These are phyloP conservation scores for Gastrophysa polygoni DNA, from an alignment of 2,888 invertebrate species.

Conservation along the genomic window DNA sequence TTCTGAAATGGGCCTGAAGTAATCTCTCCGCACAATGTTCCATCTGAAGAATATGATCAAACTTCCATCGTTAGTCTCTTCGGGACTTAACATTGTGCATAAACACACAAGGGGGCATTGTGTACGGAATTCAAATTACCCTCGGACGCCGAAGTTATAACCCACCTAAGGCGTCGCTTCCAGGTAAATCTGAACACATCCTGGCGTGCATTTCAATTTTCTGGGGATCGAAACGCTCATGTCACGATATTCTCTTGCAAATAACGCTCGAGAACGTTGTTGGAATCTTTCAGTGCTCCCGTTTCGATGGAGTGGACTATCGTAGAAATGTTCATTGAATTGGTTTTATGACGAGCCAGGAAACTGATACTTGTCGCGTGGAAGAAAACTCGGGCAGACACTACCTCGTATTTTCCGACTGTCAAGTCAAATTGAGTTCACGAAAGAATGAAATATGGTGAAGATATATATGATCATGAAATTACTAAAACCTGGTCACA, in stretches of 20 bases:
- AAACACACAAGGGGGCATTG: slow-evolving; percentile 24
- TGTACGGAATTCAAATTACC: slow-evolving; percentile 26
- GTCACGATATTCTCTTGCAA: slow-evolving; percentile 25
- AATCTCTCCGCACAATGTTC: not conserved
- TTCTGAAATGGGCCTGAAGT: not conserved
- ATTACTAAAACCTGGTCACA: too few relatives aligned
- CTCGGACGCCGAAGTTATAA: slow-evolving; percentile 25
- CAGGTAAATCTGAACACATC: slow-evolving; percentile 39
- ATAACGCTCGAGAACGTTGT: slow-evolving; percentile 22
- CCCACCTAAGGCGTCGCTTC: slow-evolving; percentile 34
- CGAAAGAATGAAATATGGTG: too few relatives aligned
- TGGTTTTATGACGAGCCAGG: too few relatives aligned
- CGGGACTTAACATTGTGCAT: slow-evolving; percentile 21
- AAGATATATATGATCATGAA: too few relatives aligned
- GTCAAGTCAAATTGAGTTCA: too few relatives aligned
- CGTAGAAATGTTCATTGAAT: too few relatives aligned
- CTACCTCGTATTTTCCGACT: too few relatives aligned
- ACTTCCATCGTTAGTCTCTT: not conserved
- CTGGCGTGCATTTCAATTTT: slow-evolving; percentile 43
- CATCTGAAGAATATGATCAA: slow-evolving; percentile 4
- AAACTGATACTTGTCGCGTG: too few relatives aligned
- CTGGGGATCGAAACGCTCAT: slow-evolving; percentile 31
- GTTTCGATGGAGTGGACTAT: not conserved
- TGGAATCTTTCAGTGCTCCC: slow-evolving; percentile 21
- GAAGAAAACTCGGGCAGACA: too few relatives aligned